phyloP scores from a whole-genome alignment of 2,888 invertebrate species.

The Candidula unifasciata region DNA sequence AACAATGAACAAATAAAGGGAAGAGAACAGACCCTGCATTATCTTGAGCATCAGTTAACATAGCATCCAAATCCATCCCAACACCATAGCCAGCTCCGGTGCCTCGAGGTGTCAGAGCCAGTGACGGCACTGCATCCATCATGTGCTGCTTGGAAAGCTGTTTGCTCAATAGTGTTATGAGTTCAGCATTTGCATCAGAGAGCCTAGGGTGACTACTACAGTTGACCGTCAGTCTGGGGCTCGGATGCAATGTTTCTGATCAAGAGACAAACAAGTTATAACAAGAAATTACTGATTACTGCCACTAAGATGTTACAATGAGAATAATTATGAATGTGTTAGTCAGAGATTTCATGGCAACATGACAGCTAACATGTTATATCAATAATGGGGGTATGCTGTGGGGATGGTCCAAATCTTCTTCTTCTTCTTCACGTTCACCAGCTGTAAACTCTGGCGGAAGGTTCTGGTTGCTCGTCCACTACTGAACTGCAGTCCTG shows the following conservation, averaged over 20 bases:
- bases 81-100: slow-evolving; percentile 76
- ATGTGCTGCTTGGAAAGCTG: slow-evolving; percentile 70
- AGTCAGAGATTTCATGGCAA: too few species aligned
- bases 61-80: slow-evolving; percentile 72
- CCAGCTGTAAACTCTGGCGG: too few species aligned
- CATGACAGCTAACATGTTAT: too few species aligned
- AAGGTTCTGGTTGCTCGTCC: too few species aligned
- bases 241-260: slow-evolving; percentile 12
- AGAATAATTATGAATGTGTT: too few species aligned
- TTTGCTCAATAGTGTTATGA: slow-evolving; percentile 66
- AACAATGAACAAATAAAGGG: background rate
- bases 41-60: slow-evolving; percentile 65
- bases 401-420: too few species aligned
- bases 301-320: too few species aligned
- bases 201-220: slow-evolving; percentile 9
- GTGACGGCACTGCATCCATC: slow-evolving; percentile 68
- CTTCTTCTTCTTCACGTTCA: too few species aligned
- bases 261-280: background rate
- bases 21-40: slow-evolving; percentile 58
- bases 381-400: too few species aligned
- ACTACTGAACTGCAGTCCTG: too few species aligned
- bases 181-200: slow-evolving; percentile 58
- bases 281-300: background rate
- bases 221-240: slow-evolving; percentile 35
- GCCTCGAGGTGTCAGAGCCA: slow-evolving; percentile 74